phyloP scores from a whole-genome alignment of 2,888 invertebrate genomes.

The Drosophila barbarae region DNA sequence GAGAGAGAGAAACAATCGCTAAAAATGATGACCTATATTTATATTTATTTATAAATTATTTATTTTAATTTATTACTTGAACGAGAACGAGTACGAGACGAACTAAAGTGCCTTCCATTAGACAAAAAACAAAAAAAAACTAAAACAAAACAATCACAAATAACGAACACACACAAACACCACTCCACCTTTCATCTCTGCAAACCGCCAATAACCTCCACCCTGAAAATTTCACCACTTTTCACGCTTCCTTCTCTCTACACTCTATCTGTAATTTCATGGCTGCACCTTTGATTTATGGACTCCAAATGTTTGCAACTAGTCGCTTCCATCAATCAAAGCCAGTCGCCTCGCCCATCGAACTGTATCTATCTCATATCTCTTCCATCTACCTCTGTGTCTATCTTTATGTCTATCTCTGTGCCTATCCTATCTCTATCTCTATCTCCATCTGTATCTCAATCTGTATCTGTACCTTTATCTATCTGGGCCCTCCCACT shows the following conservation, averaged over 20 bases:
- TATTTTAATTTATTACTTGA: slow-evolving; percentile 78
- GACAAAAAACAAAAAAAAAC: slow-evolving; percentile 31
- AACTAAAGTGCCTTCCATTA: slow-evolving; percentile 65
- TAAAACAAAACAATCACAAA: slow-evolving; percentile 37
- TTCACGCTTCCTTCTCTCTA: slow-evolving; percentile 32
- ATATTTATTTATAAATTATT: slow-evolving; percentile 77
- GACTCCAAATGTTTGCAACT: slow-evolving; percentile 75
- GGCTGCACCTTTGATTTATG: slow-evolving; percentile 61
- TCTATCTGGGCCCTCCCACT: slow-evolving; percentile 33
- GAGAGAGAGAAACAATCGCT: slow-evolving; percentile 63
- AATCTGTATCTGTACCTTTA: slow-evolving; percentile 38
- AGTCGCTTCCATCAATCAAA: slow-evolving; percentile 74
- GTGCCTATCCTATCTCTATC: slow-evolving; percentile 32
- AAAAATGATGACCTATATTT: slow-evolving; percentile 68
- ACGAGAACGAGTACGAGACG: slow-evolving; percentile 62
- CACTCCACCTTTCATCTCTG: slow-evolving; percentile 54
- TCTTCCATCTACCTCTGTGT: slow-evolving; percentile 42
- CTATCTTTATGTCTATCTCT: slow-evolving; percentile 37
- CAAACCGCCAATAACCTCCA: slow-evolving; percentile 48
- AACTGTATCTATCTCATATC: slow-evolving; percentile 44
- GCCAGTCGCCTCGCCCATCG: slow-evolving; percentile 34
- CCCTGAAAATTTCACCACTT: slow-evolving; percentile 27
- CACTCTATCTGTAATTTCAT: slow-evolving; percentile 44
- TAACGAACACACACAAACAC: slow-evolving; percentile 37
- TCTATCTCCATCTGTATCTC: slow-evolving; percentile 36